Percentiles rank a stretch among this genome's conserved stretches.
phyloP scores from a whole-genome alignment of 64 coral and sea anemone genomes.

The Trachythela sp. region DNA sequence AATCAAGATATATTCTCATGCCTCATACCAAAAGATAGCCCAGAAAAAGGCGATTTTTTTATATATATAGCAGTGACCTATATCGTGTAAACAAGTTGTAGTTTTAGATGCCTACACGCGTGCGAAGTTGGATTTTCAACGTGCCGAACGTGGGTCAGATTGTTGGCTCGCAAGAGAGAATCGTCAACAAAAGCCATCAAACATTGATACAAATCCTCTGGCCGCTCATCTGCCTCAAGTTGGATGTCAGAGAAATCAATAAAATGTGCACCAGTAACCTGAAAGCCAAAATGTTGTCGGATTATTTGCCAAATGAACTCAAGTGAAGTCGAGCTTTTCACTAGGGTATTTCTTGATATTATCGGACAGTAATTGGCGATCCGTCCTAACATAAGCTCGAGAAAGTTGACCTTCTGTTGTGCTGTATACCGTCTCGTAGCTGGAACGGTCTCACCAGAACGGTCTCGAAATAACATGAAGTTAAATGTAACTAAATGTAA shows the following conservation, averaged over 20 bases:
- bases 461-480: no score
- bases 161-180: background rate
- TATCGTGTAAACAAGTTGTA: no score
- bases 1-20: no score
- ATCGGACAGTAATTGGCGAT: constrained; percentile 27
- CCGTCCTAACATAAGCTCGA: constrained; percentile 28
- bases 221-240: background rate
- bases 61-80: no score
- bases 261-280: constrained; percentile 20
- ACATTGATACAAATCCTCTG: constrained; percentile 1
- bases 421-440: background rate
- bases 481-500: no score
- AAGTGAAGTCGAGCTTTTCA: background rate
- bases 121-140: no score
- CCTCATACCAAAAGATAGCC: no score
- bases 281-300: constrained; percentile 33
- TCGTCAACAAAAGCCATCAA: constrained; percentile 32
- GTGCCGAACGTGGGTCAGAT: background rate
- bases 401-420: constrained; percentile 31
- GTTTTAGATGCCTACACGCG: no score
- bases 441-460: background rate
- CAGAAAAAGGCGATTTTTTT: no score
- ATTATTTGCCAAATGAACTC: background rate
- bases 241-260: background rate
- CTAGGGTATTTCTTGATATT: background rate